Conservation (phyloP, 2,888 invertebrate species). For the Dynastes maya region DNA sequence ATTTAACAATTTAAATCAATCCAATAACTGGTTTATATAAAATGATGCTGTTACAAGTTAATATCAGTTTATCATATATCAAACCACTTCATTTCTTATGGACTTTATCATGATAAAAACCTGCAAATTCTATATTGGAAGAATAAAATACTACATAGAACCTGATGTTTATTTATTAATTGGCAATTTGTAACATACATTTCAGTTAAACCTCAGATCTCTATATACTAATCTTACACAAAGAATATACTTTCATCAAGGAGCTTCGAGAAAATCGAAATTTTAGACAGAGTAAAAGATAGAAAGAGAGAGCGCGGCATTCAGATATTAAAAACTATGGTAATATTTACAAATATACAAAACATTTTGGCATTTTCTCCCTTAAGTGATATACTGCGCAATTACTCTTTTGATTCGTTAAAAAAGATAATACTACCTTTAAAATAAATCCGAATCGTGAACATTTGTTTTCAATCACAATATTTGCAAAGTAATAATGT, state of each 20-base stretch:
- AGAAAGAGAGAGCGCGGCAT: slow-evolving; percentile 31
- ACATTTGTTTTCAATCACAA: slow-evolving; percentile 42
- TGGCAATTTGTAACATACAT: slow-evolving; percentile 43
- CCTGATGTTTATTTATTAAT: slow-evolving; percentile 41
- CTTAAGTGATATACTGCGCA: slow-evolving; percentile 27
- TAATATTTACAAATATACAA: slow-evolving; percentile 33
- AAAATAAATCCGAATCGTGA: slow-evolving; percentile 22
- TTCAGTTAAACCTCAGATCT: slow-evolving; percentile 37
- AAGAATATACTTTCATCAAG: slow-evolving; percentile 31
- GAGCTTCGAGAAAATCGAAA: slow-evolving; percentile 24
- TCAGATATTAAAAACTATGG: slow-evolving; percentile 17
- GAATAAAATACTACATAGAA: slow-evolving; percentile 31
- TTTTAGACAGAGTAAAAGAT: slow-evolving; percentile 9
- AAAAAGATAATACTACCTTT: slow-evolving; percentile 21
- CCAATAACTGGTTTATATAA: too few relatives aligned
- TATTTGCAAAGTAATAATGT: slow-evolving; percentile 36
- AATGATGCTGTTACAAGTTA: too few relatives aligned
- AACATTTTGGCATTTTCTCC: slow-evolving; percentile 22
- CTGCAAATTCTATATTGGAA: neutral
- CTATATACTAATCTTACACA: slow-evolving; percentile 40
- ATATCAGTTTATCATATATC: too few relatives aligned
- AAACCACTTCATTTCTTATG: too few relatives aligned
- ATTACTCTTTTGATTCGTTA: neutral
- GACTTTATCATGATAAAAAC: too few relatives aligned
- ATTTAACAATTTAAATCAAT: too few relatives aligned